These are phyloP conservation scores for Drosophila infuscata DNA, from an alignment of 2,888 invertebrate genomes.

Conservation along the genomic window DNA sequence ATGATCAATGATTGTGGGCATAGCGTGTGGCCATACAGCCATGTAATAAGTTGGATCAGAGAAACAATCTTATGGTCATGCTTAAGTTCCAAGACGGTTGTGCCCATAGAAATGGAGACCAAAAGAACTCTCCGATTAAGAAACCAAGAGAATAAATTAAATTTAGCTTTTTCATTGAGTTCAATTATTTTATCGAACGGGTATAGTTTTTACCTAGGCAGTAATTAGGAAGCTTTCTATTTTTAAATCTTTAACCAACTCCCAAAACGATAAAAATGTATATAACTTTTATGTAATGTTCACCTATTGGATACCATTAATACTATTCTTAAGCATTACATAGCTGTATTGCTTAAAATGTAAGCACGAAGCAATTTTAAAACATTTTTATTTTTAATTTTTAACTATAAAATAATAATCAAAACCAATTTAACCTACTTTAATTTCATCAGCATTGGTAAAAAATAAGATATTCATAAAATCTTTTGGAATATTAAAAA, in stretches of 20 bases:
- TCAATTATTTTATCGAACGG: background rate
- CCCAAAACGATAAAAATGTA: background rate
- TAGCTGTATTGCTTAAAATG: background rate
- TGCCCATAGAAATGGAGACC: too few species aligned
- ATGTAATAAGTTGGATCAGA: slow-evolving; percentile 49
- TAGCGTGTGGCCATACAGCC: slow-evolving; percentile 72
- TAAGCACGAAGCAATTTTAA: background rate
- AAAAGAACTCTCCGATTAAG: background rate
- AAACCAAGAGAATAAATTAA: background rate
- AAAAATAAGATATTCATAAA: background rate
- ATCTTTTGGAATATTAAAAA: too few species aligned
- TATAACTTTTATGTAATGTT: background rate
- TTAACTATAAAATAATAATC: background rate
- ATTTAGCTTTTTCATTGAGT: background rate
- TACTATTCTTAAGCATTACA: background rate
- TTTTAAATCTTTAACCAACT: background rate
- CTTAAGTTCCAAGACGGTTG: slow-evolving; percentile 45
- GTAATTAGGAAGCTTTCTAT: background rate
- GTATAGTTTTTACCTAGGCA: background rate
- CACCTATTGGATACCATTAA: background rate
- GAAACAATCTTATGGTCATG: slow-evolving; percentile 38
- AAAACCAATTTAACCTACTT: too few species aligned
- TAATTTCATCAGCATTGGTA: background rate
- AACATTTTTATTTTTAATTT: background rate
- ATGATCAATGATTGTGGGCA: slow-evolving; percentile 76